Base-by-base conservation (phyloP, 2,113 vertebrate genomes). In the Uropsilus gracilis region DNA sequence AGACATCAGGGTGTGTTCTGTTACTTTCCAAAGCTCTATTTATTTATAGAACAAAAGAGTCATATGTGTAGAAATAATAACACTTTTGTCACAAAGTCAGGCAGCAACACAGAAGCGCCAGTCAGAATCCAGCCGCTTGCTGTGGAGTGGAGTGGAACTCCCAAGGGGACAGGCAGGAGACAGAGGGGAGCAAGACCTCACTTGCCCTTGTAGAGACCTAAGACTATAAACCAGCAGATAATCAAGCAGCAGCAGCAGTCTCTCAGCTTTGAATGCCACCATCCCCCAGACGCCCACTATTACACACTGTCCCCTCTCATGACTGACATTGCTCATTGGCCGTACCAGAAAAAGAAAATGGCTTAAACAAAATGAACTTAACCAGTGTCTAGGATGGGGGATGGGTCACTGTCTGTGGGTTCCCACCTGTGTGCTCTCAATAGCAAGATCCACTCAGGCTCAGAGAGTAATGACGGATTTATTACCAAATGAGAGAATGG, bases 41-140 rank as follows among this genome's bases (percentile, higher is more conserved):
- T 97, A 97, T 97, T 97, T 96, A 95, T 97, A 96, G 97, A 96
- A 91, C 72, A 95, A 96, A 95, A 69, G 95, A 96, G 87, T 96
- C 95, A 97, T 93, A 89, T 93, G 94, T 91, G 89, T 96, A 87
- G 87, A 96, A 96, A 96, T 97, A 96, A 97, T 90, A 95, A 93
- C 95, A 96, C 96, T 94, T 97, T 97, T 97, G 93, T 97, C 87
- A 90, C 83, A 89, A 97, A 94, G 76, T 91, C 87, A 97, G 61
- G 64, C 80, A 86, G n/a, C 80, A 73, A 16, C 44, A 28, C 1
- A 1, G 71, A 86, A 90, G 85, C 55, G 12, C 24, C 42, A 55
- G 57, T 85, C 34, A 2, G 64, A 42, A 24, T 61, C 86, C 81
- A 72, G 68, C 72, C 55, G 8, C 90, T 82, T 2, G 66, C 57